A percentile compares a stretch with the other conserved stretches of the same genome.
Evolutionary conservation across 2,888 invertebrate species (phyloP).

Genomic region (Dastarcus helophoroides): DNA sequence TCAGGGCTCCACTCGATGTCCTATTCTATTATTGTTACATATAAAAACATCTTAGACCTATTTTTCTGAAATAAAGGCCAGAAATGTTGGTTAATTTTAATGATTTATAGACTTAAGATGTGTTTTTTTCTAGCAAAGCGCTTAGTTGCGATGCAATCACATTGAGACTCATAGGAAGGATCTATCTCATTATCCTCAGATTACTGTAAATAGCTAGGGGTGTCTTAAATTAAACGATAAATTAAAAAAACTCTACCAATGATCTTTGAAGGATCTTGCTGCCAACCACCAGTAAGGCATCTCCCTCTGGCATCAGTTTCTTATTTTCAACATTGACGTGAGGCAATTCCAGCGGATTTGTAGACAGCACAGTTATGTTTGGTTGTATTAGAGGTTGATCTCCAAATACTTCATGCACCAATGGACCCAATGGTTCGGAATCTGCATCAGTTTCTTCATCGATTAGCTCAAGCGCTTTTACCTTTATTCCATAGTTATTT

Average conservation of each 20-base stretch:
- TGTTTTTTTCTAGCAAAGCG: too few species aligned
- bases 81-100: too few species aligned
- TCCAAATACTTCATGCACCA: slow-evolving; percentile 47
- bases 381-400: slow-evolving; percentile 61
- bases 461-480: slow-evolving; percentile 28
- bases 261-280: slow-evolving; percentile 39
- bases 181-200: background rate
- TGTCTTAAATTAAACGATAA: background rate
- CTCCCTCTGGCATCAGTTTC: slow-evolving; percentile 36
- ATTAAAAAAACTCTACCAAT: slow-evolving; percentile 28
- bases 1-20: too few species aligned
- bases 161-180: background rate
- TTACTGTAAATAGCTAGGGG: too few species aligned
- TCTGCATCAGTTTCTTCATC: slow-evolving; percentile 24
- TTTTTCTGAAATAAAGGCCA: too few species aligned
- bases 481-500: slow-evolving; percentile 51
- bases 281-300: slow-evolving; percentile 19
- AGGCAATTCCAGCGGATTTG: slow-evolving; percentile 39
- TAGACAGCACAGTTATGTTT: slow-evolving; percentile 47
- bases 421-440: slow-evolving; percentile 41
- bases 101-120: too few species aligned
- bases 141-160: background rate
- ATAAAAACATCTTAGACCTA: too few species aligned
- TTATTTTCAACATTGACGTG: slow-evolving; percentile 49
- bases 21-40: too few species aligned